phyloP scores from a whole-genome alignment of 2,113 vertebrate genomes.

The Chitala chitala region DNA sequence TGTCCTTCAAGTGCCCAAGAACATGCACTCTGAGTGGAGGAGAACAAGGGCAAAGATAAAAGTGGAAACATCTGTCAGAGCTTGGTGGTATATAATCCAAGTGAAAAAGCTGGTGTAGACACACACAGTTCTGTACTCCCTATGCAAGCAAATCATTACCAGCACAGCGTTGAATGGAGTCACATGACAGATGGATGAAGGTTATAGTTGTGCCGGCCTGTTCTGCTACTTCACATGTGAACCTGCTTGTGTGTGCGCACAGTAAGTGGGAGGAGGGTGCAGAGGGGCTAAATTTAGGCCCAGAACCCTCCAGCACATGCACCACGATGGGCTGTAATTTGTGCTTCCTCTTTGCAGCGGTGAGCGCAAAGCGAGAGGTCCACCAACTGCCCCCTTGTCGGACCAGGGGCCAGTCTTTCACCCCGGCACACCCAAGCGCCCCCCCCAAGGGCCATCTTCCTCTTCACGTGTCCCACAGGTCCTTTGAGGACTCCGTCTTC shows the following conservation, averaged over 20 bases:
- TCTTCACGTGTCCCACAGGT: background rate
- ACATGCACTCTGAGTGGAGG: background rate
- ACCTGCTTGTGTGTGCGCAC: background rate
- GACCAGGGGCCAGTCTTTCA: conserved; percentile 57
- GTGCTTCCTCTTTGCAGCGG: conserved; percentile 34
- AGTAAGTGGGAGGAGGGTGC: background rate
- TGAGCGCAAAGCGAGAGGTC: conserved; percentile 47
- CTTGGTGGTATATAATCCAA: conserved; percentile 18
- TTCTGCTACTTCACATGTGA: background rate
- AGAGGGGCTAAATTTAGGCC: conserved; percentile 27
- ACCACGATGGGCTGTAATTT: conserved; percentile 60
- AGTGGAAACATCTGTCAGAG: conserved; percentile 20
- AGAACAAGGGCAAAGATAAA: conserved; percentile 7
- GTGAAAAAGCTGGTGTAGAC: background rate
- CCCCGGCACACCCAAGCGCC: conserved; percentile 38
- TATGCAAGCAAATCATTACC: background rate
- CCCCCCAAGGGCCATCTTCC: conserved; percentile 17
- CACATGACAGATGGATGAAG: background rate
- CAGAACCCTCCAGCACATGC: conserved; percentile 40
- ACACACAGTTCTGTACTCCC: background rate
- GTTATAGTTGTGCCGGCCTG: background rate
- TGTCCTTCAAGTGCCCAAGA: background rate
- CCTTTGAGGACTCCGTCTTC: background rate
- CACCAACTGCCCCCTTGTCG: conserved; percentile 56
- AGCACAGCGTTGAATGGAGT: background rate